A percentile compares a stretch with the other conserved stretches of the same genome.
Evolutionary conservation across 2,113 vertebrate genomes (phyloP).

Genomic region (Halcyon senegalensis): DNA sequence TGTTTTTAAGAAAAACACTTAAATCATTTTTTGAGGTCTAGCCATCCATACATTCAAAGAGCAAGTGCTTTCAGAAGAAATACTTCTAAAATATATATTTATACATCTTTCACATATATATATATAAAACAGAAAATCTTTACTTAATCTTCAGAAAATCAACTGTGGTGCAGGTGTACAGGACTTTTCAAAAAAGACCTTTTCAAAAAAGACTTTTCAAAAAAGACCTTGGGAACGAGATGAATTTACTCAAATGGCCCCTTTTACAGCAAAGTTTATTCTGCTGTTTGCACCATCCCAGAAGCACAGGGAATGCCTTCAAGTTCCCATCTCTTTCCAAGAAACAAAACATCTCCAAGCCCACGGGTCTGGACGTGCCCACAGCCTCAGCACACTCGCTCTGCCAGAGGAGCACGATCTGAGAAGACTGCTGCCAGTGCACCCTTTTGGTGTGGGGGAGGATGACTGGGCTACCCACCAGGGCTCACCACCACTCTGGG

Average conservation of each 20-base stretch:
- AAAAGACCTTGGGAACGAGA: conserved; percentile 1
- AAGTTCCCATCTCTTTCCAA: conserved; percentile 9
- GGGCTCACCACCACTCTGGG: rapidly evolving
- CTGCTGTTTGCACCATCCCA: neutral
- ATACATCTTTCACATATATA: neutral
- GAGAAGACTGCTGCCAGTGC: rapidly evolving
- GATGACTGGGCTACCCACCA: rapidly evolving
- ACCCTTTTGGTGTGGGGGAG: rapidly evolving
- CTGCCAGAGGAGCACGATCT: rapidly evolving
- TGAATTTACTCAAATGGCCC: neutral
- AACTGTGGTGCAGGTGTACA: conserved; percentile 14
- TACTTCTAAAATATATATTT: conserved; percentile 45
- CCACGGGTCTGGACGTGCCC: rapidly evolving
- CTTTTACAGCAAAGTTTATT: conserved; percentile 2
- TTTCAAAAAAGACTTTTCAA: conserved; percentile 47
- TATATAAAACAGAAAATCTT: neutral
- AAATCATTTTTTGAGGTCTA: conserved; percentile 70
- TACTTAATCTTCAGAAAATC: conserved; percentile 23
- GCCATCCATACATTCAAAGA: conserved; percentile 46
- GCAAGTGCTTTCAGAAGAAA: conserved; percentile 64
- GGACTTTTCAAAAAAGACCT: conserved; percentile 31
- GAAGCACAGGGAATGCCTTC: neutral
- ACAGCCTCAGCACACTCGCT: rapidly evolving
- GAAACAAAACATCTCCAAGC: neutral
- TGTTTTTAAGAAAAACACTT: conserved; percentile 70